Evolutionary conservation across 1,140 invertebrate genomes (phyloP), one percentile per base, ranked within the genome.

Genomic region (Lasaia peninsularis): DNA sequence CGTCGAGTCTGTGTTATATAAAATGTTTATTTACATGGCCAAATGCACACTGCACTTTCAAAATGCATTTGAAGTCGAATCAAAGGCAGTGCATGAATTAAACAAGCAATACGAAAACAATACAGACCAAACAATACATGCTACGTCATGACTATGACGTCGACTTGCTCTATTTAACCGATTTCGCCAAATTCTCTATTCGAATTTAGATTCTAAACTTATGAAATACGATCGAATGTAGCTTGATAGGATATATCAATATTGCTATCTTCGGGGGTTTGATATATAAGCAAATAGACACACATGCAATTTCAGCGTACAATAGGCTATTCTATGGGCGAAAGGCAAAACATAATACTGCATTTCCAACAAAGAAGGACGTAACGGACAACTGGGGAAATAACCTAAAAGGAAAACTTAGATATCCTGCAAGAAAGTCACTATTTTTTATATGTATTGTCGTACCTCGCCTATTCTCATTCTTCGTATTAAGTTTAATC

Each of bases 271-370:
- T 54, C 58, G 28, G 32, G 40, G 12, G 20, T 21, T 55, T 62
- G 61, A 63, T 60, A 63, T 67, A 67, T 63, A 67, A 57, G 61
- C 65, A 67, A 63, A 63, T 67, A 60, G 58, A 67, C 60, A 63
- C 58, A 62, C 60, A 56, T 58, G 51, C 61, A 60, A 67, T 63
- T 67, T 67, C 55, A 63, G 55, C 49, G 59, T 63, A 66, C 60
- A 66, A 60, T 66, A 58, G 62, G 54, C 53, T 56, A 53, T 55
- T 49, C 50, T 64, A 56, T 59, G 54, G 54, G 53, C 32, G 49
- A 63, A 55, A 50, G 49, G 24, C 49, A 54, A 35, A 54, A 34
- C 33, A 28, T 28, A 53, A 33, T 14, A 37, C 35, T 37, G 35
- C 14, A 37, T 12, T 37, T 14, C 14, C 16, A 16, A 37, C 35